Conservation (phyloP, 2,797 vertebrate species). For the Aphelocoma californica region DNA sequence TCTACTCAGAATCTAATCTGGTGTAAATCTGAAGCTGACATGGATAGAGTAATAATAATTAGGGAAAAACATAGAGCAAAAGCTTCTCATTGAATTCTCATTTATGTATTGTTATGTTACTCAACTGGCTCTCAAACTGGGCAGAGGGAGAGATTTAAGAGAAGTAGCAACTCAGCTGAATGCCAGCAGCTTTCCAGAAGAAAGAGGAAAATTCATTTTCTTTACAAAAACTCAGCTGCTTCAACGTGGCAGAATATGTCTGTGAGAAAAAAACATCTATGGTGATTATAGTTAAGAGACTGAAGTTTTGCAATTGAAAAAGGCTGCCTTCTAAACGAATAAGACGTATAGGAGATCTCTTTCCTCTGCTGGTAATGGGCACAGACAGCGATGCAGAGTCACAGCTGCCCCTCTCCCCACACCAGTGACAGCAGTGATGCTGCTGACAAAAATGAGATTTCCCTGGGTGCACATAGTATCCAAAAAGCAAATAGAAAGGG, state of each 20-base stretch:
- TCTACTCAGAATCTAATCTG: background rate
- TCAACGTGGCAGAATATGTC: slow-evolving; percentile 8
- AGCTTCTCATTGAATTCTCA: slow-evolving; percentile 4
- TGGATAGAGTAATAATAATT: background rate
- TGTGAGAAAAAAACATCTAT: background rate
- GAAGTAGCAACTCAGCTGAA: background rate
- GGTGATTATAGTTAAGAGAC: background rate
- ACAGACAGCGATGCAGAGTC: background rate
- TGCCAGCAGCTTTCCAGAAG: background rate
- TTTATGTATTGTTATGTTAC: background rate
- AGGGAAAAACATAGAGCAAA: slow-evolving; percentile 17
- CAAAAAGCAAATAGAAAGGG: background rate
- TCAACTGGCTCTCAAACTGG: background rate
- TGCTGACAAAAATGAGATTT: background rate
- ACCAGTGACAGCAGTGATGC: background rate
- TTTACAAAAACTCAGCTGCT: background rate
- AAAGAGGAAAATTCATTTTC: background rate
- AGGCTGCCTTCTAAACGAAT: background rate
- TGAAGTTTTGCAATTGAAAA: background rate
- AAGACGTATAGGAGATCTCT: background rate
- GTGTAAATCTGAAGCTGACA: slow-evolving; percentile 22
- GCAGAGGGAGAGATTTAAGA: background rate
- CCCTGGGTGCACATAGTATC: background rate
- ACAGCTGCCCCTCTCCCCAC: background rate
- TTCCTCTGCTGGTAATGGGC: background rate